A percentile compares a stretch with the other conserved stretches of the same genome.
phyloP scores from a whole-genome alignment of 2,797 vertebrate genomes.

The Fratercula arctica region DNA sequence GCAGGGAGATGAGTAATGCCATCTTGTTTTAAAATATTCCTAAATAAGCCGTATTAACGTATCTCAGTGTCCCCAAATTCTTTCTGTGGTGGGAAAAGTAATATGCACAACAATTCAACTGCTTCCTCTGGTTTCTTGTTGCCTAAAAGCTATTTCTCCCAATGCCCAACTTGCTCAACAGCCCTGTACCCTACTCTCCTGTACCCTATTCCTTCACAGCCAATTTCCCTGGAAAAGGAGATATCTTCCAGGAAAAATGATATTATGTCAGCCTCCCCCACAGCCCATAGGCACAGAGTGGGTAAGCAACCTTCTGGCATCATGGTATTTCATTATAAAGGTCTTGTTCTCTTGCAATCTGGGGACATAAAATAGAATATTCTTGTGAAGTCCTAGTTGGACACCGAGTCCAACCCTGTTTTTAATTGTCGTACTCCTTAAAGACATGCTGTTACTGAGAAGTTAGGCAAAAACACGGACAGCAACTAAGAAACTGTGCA shows the following conservation, averaged over 20 bases:
- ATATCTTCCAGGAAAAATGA: neutral
- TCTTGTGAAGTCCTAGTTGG: neutral
- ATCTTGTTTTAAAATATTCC: neutral
- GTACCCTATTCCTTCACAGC: neutral
- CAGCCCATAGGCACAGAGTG: neutral
- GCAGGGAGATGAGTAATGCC: neutral
- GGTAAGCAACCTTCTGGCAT: neutral
- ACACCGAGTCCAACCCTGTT: neutral
- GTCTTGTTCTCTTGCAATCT: neutral
- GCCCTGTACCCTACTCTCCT: neutral
- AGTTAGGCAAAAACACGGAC: neutral
- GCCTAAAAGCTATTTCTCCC: neutral
- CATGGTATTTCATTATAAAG: neutral
- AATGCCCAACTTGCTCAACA: neutral
- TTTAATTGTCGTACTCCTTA: neutral
- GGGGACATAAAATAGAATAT: neutral
- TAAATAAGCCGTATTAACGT: neutral
- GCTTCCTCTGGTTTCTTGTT: neutral
- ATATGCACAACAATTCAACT: neutral
- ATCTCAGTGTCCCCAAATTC: neutral
- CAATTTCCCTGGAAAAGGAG: neutral
- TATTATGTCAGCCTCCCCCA: neutral
- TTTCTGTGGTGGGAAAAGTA: neutral
- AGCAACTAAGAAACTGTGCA: neutral
- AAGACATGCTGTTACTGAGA: neutral